Percentiles rank a stretch among this genome's conserved stretches.
These are phyloP conservation scores for Penaeus vannamei DNA, from an alignment of 1,140 invertebrate genomes.

Conservation along the genomic window DNA sequence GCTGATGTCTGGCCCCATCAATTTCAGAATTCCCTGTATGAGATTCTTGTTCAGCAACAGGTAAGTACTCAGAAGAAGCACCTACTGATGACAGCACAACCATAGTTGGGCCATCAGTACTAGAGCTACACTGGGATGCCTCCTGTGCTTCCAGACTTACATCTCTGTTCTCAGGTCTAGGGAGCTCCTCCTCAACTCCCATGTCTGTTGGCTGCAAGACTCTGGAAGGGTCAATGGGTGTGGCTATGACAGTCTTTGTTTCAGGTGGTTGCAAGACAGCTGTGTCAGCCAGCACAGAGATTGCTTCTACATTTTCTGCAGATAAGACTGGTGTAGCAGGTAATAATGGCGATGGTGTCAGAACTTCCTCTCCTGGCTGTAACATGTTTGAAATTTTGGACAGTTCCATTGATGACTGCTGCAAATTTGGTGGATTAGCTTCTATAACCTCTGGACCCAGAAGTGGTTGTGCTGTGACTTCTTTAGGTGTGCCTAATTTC, in stretches of 20 bases:
- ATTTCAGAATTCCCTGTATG: conserved; percentile 25
- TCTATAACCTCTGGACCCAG: not conserved
- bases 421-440: not conserved
- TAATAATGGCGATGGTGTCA: conserved; percentile 22
- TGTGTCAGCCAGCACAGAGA: conserved; percentile 22
- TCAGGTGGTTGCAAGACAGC: conserved; percentile 48
- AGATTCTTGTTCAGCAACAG: conserved; percentile 16
- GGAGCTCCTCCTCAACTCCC: conserved; percentile 7
- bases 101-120: conserved; percentile 42
- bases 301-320: conserved; percentile 20
- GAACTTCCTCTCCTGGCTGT: conserved; percentile 32
- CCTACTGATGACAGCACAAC: conserved; percentile 42
- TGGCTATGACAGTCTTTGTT: conserved; percentile 21
- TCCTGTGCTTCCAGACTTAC: conserved; percentile 1
- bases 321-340: conserved; percentile 29
- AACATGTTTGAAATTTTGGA: conserved; percentile 27
- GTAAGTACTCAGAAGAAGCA: conserved; percentile 44
- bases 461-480: conserved; percentile 20
- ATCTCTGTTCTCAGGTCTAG: not conserved
- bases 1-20: conserved; percentile 32
- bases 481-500: conserved; percentile 16
- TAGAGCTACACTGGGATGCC: conserved; percentile 13
- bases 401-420: conserved; percentile 7
- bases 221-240: conserved; percentile 21
- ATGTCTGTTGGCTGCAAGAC: conserved; percentile 48